A percentile compares a stretch with the other conserved stretches of the same genome.
Conservation (phyloP, 2,797 vertebrate genomes). For the Cygnus olor region DNA sequence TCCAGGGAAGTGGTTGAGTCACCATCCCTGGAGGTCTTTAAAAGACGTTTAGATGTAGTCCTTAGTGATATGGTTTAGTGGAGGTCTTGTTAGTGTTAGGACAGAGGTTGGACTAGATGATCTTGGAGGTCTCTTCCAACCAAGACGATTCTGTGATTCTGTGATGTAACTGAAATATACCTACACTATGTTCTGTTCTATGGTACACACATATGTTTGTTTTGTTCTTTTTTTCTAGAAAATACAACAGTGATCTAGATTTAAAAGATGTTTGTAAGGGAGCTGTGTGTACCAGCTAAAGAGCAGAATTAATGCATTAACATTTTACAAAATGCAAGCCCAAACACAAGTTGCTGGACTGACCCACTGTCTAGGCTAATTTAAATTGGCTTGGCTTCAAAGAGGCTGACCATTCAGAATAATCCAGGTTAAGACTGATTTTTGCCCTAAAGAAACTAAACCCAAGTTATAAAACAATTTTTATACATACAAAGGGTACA, state of each 20-base stretch:
- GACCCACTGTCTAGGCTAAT: not conserved
- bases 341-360: not conserved
- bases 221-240: not conserved
- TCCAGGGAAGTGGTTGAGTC: too few species aligned
- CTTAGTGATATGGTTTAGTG: too few species aligned
- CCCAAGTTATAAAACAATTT: not conserved
- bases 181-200: not conserved
- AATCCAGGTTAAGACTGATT: not conserved
- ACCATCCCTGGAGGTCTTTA: too few species aligned
- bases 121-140: too few species aligned
- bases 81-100: too few species aligned
- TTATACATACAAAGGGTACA: not conserved
- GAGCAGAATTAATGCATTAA: not conserved
- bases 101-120: too few species aligned
- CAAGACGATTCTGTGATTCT: too few species aligned
- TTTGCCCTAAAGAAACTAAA: not conserved
- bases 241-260: not conserved
- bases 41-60: too few species aligned
- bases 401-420: not conserved
- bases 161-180: not conserved
- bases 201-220: fast-evolving
- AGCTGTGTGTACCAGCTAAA: not conserved
- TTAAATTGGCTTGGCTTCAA: not conserved
- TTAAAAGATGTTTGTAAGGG: not conserved
- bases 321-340: not conserved